Conservation (phyloP, 2,888 invertebrate species). For the Himalopsyche tibetana region DNA sequence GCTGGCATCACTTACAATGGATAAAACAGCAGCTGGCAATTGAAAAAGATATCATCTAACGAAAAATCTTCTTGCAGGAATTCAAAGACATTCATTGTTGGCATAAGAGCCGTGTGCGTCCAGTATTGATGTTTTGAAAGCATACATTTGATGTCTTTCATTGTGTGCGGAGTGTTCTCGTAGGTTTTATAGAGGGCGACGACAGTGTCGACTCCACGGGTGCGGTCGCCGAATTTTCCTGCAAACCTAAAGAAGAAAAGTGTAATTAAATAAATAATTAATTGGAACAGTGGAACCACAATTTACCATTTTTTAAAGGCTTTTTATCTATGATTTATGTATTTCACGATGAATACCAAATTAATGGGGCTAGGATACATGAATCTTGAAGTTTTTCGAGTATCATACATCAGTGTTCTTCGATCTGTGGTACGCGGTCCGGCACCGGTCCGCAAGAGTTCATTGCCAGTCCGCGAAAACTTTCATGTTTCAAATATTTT, state of each 20-base stretch:
- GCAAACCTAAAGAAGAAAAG: constrained; percentile 71
- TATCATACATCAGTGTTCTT: too few species aligned
- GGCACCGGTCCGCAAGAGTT: too few species aligned
- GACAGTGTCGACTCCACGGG: constrained; percentile 72
- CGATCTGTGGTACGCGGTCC: too few species aligned
- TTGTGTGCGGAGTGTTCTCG: not conserved
- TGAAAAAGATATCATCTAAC: constrained; percentile 76
- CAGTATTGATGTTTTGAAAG: constrained; percentile 81
- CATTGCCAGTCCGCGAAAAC: too few species aligned
- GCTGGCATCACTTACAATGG: constrained; percentile 77
- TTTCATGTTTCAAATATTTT: too few species aligned
- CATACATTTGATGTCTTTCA: constrained; percentile 66
- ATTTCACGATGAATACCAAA: too few species aligned
- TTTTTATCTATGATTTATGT: too few species aligned
- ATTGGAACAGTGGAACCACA: too few species aligned
- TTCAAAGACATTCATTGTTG: constrained; percentile 78
- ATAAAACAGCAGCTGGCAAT: constrained; percentile 82
- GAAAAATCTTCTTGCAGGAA: constrained; percentile 77
- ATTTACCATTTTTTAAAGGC: too few species aligned
- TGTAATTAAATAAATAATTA: constrained; percentile 22
- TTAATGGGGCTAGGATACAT: too few species aligned
- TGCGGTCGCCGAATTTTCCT: constrained; percentile 77
- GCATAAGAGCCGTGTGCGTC: constrained; percentile 78
- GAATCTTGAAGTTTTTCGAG: too few species aligned
- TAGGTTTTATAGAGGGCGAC: constrained; percentile 70